These are phyloP conservation scores for Petromus typicus DNA, from an alignment of 2,113 vertebrate genomes.

Conservation along the genomic window DNA sequence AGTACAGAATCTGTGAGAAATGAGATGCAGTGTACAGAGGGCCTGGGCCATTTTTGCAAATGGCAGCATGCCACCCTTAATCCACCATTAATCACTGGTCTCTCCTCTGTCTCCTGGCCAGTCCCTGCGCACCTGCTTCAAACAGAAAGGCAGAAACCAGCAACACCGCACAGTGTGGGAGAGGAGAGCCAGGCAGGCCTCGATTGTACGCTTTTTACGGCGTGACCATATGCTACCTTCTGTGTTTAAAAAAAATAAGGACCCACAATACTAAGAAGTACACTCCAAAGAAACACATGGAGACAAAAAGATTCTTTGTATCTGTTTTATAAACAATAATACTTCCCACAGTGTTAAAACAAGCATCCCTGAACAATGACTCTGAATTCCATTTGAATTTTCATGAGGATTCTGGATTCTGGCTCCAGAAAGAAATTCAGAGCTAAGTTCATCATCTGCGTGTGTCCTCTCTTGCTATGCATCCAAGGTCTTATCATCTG, in stretches of 20 bases:
- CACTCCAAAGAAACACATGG: constrained; percentile 8
- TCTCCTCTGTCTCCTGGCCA: neutral
- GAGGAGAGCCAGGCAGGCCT: neutral
- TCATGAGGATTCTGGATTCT: neutral
- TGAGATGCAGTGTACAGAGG: accelerated
- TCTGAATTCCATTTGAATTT: neutral
- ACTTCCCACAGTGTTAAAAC: neutral
- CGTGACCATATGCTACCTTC: neutral
- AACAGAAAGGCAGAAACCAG: neutral
- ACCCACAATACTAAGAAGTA: neutral
- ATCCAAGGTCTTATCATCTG: neutral
- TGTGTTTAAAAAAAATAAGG: neutral
- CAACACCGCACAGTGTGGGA: accelerated
- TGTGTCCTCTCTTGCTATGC: accelerated
- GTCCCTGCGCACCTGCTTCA: neutral
- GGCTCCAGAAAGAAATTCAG: neutral
- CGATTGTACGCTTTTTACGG: neutral
- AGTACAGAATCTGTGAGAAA: accelerated
- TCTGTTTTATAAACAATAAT: constrained; percentile 55
- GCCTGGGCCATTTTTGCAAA: neutral
- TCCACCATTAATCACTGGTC: accelerated
- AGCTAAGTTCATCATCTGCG: accelerated
- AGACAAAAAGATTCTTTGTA: constrained; percentile 30
- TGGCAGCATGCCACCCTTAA: accelerated
- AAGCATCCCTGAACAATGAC: neutral